A percentile compares a stretch with the other conserved stretches of the same genome.
Evolutionary conservation across 2,113 vertebrate species (phyloP).

Genomic region (Tragelaphus scriptus): DNA sequence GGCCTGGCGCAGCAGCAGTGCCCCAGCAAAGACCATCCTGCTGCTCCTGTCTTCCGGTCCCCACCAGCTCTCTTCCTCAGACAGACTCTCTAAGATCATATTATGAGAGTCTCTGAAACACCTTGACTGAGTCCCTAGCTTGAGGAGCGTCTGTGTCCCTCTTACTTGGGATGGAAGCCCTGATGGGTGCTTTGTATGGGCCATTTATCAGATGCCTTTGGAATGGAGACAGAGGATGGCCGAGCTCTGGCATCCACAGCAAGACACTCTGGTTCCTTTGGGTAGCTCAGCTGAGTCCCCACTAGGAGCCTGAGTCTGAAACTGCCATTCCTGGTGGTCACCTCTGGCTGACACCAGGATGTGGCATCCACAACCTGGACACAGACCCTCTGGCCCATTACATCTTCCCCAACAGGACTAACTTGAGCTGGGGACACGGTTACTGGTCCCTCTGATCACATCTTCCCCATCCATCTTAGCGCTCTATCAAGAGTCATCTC

Average conservation of each 20-base stretch:
- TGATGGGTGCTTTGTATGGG: not conserved
- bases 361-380: too few species aligned
- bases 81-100: not conserved
- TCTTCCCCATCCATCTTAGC: not conserved
- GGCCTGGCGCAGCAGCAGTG: too few species aligned
- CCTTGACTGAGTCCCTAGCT: not conserved
- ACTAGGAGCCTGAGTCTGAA: not conserved
- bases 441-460: not conserved
- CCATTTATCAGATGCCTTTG: not conserved
- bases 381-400: not conserved
- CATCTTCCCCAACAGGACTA: not conserved
- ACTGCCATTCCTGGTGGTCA: not conserved
- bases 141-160: not conserved
- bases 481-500: not conserved
- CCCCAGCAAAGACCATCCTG: fast-evolving
- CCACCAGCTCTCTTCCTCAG: not conserved
- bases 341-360: not conserved
- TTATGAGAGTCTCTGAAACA: not conserved
- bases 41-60: fast-evolving
- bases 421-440: not conserved
- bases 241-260: not conserved
- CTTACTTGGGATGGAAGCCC: not conserved
- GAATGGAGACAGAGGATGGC: not conserved
- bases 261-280: not conserved
- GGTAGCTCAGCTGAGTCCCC: not conserved